Evolutionary conservation across 2,797 vertebrate genomes (phyloP).

Genomic region (Merluccius polli): DNA sequence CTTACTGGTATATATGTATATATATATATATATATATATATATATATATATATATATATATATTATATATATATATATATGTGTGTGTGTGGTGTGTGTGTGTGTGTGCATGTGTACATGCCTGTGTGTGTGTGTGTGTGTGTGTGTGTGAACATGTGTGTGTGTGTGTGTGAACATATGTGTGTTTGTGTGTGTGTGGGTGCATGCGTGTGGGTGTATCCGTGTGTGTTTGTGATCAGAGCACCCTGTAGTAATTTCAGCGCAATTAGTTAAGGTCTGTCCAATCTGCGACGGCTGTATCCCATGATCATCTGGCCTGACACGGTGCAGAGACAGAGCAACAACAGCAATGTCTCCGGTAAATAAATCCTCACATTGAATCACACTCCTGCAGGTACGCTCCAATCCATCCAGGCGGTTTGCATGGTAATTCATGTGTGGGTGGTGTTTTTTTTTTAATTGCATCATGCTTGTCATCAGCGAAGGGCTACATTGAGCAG

Average conservation of each 20-base stretch:
- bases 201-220: background rate
- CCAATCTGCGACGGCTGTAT: background rate
- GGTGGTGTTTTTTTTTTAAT: conserved; percentile 61
- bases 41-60: no score
- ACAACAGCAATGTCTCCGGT: background rate
- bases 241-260: conserved; percentile 5
- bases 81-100: no score
- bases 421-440: conserved; percentile 63
- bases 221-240: background rate
- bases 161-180: background rate
- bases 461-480: conserved; percentile 61
- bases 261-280: background rate
- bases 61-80: no score
- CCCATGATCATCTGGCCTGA: background rate
- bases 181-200: background rate
- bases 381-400: conserved; percentile 48
- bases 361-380: conserved; percentile 32
- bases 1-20: background rate
- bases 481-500: conserved; percentile 56
- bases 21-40: background rate
- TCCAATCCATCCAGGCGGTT: conserved; percentile 50
- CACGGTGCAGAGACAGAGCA: background rate
- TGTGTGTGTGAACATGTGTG: background rate
- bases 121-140: background rate
- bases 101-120: background rate